Evolutionary conservation across 2,797 vertebrate species (phyloP).

Genomic region (Neoniphon sammara): DNA sequence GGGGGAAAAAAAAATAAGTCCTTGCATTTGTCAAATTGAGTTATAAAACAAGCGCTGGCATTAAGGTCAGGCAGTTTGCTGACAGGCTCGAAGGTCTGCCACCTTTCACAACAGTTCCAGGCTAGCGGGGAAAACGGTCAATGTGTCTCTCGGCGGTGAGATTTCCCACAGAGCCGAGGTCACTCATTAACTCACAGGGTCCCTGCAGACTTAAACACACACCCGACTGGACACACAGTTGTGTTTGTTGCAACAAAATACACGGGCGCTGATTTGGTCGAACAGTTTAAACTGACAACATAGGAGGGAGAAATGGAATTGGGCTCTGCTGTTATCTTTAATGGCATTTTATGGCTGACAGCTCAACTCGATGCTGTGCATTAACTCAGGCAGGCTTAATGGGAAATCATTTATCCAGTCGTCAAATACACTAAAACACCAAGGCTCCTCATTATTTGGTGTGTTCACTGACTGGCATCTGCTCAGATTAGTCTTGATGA

Average conservation of each 20-base stretch:
- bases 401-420: constrained; percentile 43
- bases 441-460: constrained; percentile 18
- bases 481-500: constrained; percentile 3
- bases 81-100: constrained; percentile 27
- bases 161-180: constrained; percentile 31
- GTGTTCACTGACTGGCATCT: constrained; percentile 15
- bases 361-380: constrained; percentile 36
- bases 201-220: constrained; percentile 1
- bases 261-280: neutral
- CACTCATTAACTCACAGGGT: constrained; percentile 57
- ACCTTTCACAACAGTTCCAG: constrained; percentile 29
- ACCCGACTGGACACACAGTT: neutral
- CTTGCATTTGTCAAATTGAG: constrained; percentile 22
- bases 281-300: neutral
- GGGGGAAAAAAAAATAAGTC: constrained; percentile 19
- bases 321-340: neutral
- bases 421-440: constrained; percentile 36
- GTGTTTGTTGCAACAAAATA: neutral
- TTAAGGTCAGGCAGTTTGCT: neutral
- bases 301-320: neutral
- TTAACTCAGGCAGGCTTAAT: constrained; percentile 33
- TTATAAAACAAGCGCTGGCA: constrained; percentile 39
- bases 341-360: constrained; percentile 9
- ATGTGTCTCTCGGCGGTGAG: neutral
- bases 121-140: constrained; percentile 21